Evolutionary conservation across 2,113 vertebrate genomes (phyloP), one percentile per base, ranked within the genome.

Genomic region (Forbesichthys papilliferus): DNA sequence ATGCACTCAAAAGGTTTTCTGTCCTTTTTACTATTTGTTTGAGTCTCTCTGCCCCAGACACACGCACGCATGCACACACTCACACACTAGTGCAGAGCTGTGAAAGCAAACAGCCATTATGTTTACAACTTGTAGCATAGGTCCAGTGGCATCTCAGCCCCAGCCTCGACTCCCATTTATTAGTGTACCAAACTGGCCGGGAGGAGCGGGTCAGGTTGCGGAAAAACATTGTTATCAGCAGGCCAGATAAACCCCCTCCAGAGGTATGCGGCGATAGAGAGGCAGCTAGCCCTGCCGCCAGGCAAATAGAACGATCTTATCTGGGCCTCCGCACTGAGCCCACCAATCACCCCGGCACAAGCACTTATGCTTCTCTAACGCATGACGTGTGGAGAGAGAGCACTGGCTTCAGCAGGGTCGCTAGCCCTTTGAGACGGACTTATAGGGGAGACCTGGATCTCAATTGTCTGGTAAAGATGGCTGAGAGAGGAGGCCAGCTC

Each of bases 271-370:
- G 78, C 78, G 86, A 90, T 88, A 86, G 83, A 87, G 87, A 87
- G 84, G 88, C 85, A 80, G 77, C 27, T 27, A 27, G 27, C 67
- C 84, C 86, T 14, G 86, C 91, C 82, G 79, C 81, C 75, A 88
- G 90, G 81, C 85, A 91, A 91, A 93, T 89, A 86, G 86, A 87
- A 90, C 91, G 92, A 93, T 93, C 75, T 69, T 92, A 93, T 93
- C 91, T 84, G 70, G 66, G 73, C 36, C 74, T 74, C 49, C 60
- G 67, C 82, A 68, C 71, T 77, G 85, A 85, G 79, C 69, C 33
- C 13, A 14, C 12, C 53, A 7, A 18, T 18, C 55, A 57, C 55
- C 53, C 53, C 53, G 9, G 13, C 53, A 14, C 53, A 14, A 7
- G 53, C 14, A 54, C 11, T 16, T 14, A 14, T 14, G 53, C 12